phyloP scores from a whole-genome alignment of 1,140 invertebrate species.

The Microplitis demolitor region DNA sequence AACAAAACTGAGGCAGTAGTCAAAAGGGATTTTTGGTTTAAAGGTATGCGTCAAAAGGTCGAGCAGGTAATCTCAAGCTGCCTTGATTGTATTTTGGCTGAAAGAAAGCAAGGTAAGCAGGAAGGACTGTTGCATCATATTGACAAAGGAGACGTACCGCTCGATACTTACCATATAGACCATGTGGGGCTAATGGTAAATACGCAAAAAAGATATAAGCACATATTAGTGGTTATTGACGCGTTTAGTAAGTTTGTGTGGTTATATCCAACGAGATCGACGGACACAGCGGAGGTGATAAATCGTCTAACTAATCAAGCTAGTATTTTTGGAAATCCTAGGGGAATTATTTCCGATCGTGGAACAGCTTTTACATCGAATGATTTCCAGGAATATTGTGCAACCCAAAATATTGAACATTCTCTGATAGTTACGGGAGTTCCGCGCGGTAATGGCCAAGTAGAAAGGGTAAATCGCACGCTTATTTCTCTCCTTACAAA shows the following conservation, averaged over 20 bases:
- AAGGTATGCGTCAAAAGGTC: constrained; percentile 36
- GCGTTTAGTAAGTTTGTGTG: constrained; percentile 38
- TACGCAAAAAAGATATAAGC: constrained; percentile 26
- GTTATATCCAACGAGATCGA: constrained; percentile 31
- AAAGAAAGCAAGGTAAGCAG: constrained; percentile 51
- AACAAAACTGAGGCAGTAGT: constrained; percentile 51
- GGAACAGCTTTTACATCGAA: constrained; percentile 26
- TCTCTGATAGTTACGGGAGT: constrained; percentile 16
- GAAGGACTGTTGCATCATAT: constrained; percentile 49
- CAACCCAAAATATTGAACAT: constrained; percentile 20
- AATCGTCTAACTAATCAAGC: constrained; percentile 27
- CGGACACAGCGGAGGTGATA: constrained; percentile 26
- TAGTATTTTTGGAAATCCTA: constrained; percentile 44
- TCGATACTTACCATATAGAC: constrained; percentile 43
- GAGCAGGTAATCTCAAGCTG: constrained; percentile 44
- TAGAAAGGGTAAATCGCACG: constrained; percentile 27
- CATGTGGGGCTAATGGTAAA: constrained; percentile 39
- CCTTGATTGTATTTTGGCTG: constrained; percentile 48
- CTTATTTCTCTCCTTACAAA: constrained; percentile 44
- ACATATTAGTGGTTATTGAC: constrained; percentile 37
- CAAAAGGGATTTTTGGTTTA: constrained; percentile 46
- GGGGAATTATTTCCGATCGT: constrained; percentile 30
- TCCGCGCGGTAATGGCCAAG: constrained; percentile 27
- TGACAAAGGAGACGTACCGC: constrained; percentile 36
- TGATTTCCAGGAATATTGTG: constrained; percentile 28